A percentile compares a stretch with the other conserved stretches of the same genome.
Evolutionary conservation across 1,140 invertebrate species (phyloP).

Genomic region (Pomacea maculata): DNA sequence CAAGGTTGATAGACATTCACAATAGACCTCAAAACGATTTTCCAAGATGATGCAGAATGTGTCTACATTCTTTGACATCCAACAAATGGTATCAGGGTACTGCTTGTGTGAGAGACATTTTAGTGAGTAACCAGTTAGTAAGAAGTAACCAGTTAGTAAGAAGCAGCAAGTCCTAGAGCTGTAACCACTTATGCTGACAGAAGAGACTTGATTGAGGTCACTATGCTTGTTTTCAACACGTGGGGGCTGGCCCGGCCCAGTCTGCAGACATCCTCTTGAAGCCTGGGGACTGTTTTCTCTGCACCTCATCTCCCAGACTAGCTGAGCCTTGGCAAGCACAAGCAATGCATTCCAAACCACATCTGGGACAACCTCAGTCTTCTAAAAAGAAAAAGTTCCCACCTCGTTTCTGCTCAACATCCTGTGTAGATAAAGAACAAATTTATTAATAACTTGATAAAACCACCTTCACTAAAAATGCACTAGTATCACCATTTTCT

Average conservation of each 20-base stretch:
- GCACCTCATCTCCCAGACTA: slow-evolving; percentile 19
- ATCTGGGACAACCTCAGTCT: slow-evolving; percentile 73
- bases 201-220: not conserved
- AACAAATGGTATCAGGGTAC: too few species aligned
- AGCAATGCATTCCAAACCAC: slow-evolving; percentile 21
- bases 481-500: too few species aligned
- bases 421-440: slow-evolving; percentile 69
- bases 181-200: not conserved
- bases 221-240: not conserved
- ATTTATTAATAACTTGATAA: not conserved
- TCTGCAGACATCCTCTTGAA: not conserved
- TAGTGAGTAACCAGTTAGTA: too few species aligned
- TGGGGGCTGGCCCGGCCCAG: not conserved
- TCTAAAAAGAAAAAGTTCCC: slow-evolving; percentile 99
- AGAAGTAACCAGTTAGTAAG: too few species aligned
- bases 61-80: too few species aligned
- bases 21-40: too few species aligned
- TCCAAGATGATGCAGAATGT: too few species aligned
- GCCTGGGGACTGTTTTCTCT: not conserved
- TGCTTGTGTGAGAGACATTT: too few species aligned
- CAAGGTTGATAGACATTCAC: too few species aligned
- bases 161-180: too few species aligned
- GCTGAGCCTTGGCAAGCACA: slow-evolving; percentile 32
- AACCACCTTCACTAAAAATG: too few species aligned
- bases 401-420: slow-evolving; percentile 94